Conservation (phyloP, 2,797 vertebrate genomes). For the Premnoplex brunnescens region DNA sequence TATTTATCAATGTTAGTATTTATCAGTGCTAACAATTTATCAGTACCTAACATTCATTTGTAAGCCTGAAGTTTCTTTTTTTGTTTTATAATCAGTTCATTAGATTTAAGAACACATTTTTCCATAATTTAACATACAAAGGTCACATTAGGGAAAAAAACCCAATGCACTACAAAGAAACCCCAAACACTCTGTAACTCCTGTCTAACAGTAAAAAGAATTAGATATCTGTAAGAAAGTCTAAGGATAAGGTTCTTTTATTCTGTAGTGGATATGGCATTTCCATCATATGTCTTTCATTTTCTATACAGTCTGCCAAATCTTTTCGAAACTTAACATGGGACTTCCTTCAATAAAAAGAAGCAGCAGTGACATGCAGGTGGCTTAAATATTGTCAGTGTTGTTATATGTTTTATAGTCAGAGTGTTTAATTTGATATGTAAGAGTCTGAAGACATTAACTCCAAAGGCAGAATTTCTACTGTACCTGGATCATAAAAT, state of each 20-base stretch:
- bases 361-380: background rate
- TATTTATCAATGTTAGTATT: background rate
- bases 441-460: background rate
- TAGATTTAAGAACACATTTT: background rate
- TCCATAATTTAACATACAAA: background rate
- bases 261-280: background rate
- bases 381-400: background rate
- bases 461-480: background rate
- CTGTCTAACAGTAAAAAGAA: background rate
- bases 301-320: background rate
- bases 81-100: background rate
- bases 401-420: background rate
- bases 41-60: background rate
- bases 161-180: accelerated
- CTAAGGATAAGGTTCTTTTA: background rate
- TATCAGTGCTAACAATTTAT: too few species aligned
- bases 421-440: background rate
- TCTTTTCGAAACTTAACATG: background rate
- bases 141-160: background rate
- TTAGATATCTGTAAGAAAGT: background rate
- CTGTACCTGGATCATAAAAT: background rate
- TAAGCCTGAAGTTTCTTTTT: background rate
- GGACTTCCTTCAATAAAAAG: background rate
- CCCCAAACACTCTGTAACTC: background rate
- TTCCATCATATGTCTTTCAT: background rate